Base-by-base conservation (phyloP, 2,888 invertebrate genomes). In the Tyria jacobaeae region DNA sequence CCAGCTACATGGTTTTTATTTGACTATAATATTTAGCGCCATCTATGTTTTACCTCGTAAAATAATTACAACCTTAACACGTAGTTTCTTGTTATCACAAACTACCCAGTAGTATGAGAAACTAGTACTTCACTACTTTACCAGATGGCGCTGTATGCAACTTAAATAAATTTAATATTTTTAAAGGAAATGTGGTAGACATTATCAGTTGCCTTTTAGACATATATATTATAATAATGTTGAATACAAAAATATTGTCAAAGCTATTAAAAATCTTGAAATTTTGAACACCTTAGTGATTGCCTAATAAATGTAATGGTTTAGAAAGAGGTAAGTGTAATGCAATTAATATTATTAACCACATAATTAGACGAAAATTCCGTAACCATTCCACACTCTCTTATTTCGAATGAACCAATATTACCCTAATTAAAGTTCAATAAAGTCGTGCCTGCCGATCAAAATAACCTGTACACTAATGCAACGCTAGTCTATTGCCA, bases 111-210 rank as follows among this genome's bases (percentile, higher is more conserved):
- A n/a, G n/a, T n/a, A 21, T 14, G 7, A 7, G 5, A 9, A 51
- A 34, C 21, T 51, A 21, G 21, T 51, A 35, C 51, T 21, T 0
- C 0, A 17, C 9, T 0, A 0, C 21, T 35, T 35, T 15, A 0
- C 1, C 14, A 51, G 51, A 51, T 21, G 21, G 35, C 51, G 51
- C 34, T 51, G 6, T 51, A 1, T 7, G 6, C 7, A 62, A 56
- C 61, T 3, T 44, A 44, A 21, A 21, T 10, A 2, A 3, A 12
- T 21, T 44, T 0, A 10, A 3, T 21, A 21, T 2, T n/a, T 7
- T 41, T 1, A 2, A 14, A 41, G 4, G 27, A 4, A 31, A 6
- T 31, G 27, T 31, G n/a, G n/a, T n/a, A n/a, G n/a, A n/a, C 3
- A 6, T 6, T 1, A 31, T 4, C 27, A 31, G 27, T 31, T 31